phyloP scores from a whole-genome alignment of 2,888 invertebrate genomes.

The Sylvicola fuscatus region DNA sequence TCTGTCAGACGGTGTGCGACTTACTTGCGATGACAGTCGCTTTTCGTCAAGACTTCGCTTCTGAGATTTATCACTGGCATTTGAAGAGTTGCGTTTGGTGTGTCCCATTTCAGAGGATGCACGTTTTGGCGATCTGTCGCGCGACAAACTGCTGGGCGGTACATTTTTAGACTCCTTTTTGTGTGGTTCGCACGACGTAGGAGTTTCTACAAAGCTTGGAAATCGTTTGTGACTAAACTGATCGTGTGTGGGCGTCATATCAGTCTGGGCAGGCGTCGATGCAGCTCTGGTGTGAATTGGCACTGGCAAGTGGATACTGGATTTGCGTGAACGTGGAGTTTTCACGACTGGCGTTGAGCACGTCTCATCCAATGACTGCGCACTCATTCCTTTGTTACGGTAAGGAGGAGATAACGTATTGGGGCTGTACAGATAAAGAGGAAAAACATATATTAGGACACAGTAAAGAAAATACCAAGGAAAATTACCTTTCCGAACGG shows the following conservation, averaged over 20 bases:
- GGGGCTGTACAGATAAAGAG: background rate
- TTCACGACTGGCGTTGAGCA: background rate
- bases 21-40: slow-evolving; percentile 8
- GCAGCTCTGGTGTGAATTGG: slow-evolving; percentile 23
- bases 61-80: slow-evolving; percentile 13
- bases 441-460: background rate
- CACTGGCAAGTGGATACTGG: slow-evolving; percentile 19
- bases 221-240: slow-evolving; percentile 14
- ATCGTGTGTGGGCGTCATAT: slow-evolving; percentile 1
- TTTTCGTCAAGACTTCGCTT: slow-evolving; percentile 17
- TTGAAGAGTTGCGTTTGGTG: slow-evolving; percentile 20
- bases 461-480: slow-evolving; percentile 9
- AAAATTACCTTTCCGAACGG: slow-evolving; percentile 18
- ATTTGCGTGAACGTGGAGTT: background rate
- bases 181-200: background rate
- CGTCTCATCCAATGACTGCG: background rate
- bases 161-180: slow-evolving; percentile 9
- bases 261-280: slow-evolving; percentile 23
- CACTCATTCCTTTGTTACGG: background rate
- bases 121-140: slow-evolving; percentile 16
- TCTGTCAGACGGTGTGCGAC: slow-evolving; percentile 9
- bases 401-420: background rate
- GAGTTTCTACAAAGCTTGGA: slow-evolving; percentile 11
- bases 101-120: slow-evolving; percentile 18
- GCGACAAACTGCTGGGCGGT: slow-evolving; percentile 6